Evolutionary conservation across 2,888 invertebrate species (phyloP), one percentile per base, ranked within the genome.

Genomic region (Nebria salina): DNA sequence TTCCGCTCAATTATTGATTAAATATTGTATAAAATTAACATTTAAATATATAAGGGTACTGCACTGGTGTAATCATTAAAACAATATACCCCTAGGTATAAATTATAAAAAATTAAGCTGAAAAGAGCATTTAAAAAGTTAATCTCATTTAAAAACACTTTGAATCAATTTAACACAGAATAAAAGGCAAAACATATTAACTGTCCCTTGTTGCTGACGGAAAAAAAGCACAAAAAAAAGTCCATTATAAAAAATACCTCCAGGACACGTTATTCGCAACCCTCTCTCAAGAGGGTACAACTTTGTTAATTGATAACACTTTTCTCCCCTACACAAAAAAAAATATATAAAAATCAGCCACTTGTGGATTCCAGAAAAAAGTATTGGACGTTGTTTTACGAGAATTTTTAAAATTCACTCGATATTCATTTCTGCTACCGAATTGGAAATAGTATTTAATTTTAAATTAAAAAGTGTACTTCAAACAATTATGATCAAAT

Each of bases 291-390:
- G 75, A 66, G 79, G 20, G 34, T 34, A 34, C 34, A 34, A 68
- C 75, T 74, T 66, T 66, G 75, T 75, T 80, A 80, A 80, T 80
- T 75, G 80, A 80, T 80, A 80, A 75, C 79, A 75, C 74, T 34
- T 76, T 54, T 20, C 68, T 78, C 73, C 20, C 9, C 75, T 43
- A 20, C 20, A 41, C 20, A 13, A 43, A 78, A 73, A 76, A 78
- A 78, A 65, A 77, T 65, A 15, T 4, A 65, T 20, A 66, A 70
- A 70, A 70, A 70, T 70, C 20, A 11, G 20, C 25, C 80, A 75
- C 80, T 80, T 75, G 75, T 75, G 80, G 80, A 75, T 70, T 80
- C 54, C 34, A 68, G 80, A 80, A 70, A 70, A 75, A 80, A 80
- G 75, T 54, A 75, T 75, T 54, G 66, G 7, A 20, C 15, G 34